Evolutionary conservation across 2,113 vertebrate genomes (phyloP).

Genomic region (Microcebus jonahi): DNA sequence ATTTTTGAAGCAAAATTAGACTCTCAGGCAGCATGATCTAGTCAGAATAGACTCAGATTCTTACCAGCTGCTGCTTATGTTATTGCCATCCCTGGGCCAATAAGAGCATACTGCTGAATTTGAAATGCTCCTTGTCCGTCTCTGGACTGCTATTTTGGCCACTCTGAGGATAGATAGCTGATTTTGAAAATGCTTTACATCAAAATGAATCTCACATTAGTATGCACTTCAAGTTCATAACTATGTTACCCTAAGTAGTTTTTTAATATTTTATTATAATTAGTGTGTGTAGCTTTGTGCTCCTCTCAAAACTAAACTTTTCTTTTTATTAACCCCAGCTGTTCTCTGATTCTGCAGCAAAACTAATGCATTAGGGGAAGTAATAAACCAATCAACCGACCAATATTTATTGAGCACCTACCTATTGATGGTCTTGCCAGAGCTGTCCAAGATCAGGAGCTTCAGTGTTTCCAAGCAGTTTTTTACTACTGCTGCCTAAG

Average conservation of each 20-base stretch:
- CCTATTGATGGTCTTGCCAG: not conserved
- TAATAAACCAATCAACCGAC: constrained; percentile 41
- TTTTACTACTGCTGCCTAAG: not conserved
- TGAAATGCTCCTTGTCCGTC: constrained; percentile 77
- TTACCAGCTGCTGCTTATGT: constrained; percentile 74
- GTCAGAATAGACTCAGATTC: constrained; percentile 78
- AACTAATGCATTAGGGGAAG: constrained; percentile 46
- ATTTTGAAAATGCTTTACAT: constrained; percentile 71
- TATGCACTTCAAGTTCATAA: constrained; percentile 71
- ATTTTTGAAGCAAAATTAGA: constrained; percentile 77
- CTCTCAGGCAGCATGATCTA: constrained; percentile 77
- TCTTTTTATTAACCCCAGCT: constrained; percentile 77
- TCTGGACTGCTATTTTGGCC: constrained; percentile 77
- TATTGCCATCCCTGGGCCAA: constrained; percentile 76
- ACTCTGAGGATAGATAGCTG: constrained; percentile 77
- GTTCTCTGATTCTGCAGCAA: constrained; percentile 61
- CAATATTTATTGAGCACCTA: constrained; percentile 3
- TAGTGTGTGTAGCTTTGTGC: constrained; percentile 69
- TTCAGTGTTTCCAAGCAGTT: not conserved
- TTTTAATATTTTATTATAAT: constrained; percentile 81
- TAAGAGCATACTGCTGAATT: constrained; percentile 79
- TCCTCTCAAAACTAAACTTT: constrained; percentile 77
- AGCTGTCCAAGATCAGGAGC: not conserved
- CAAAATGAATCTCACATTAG: constrained; percentile 74
- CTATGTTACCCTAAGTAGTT: constrained; percentile 74